A percentile compares a stretch with the other conserved stretches of the same genome.
Conservation (phyloP, 2,888 invertebrate genomes). For the Trissolcus brochymenae region DNA sequence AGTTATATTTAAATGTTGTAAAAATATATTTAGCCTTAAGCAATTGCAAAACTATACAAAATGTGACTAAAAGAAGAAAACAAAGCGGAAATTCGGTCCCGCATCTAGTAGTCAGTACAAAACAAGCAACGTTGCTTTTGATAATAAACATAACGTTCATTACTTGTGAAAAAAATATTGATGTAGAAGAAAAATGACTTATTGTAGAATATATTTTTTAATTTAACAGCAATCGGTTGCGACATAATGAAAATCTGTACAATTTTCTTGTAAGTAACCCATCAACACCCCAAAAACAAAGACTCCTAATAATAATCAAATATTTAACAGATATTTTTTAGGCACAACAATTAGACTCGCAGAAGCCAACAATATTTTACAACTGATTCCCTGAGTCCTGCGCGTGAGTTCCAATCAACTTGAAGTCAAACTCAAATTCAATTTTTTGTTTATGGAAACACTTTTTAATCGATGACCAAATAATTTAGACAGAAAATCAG, state of each 20-base stretch:
- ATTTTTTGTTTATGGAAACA: not conserved
- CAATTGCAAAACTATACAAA: slow-evolving; percentile 21
- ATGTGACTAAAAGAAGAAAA: not conserved
- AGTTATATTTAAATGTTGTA: slow-evolving; percentile 7
- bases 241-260: too few species aligned
- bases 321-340: slow-evolving; percentile 23
- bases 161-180: too few species aligned
- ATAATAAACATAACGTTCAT: not conserved
- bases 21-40: slow-evolving; percentile 32
- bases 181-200: too few species aligned
- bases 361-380: slow-evolving; percentile 30
- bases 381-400: slow-evolving; percentile 37
- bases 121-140: slow-evolving; percentile 7
- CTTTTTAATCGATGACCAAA: slow-evolving; percentile 10
- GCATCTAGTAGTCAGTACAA: not conserved
- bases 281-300: slow-evolving; percentile 1
- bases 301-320: slow-evolving; percentile 7
- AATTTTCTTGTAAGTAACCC: not conserved
- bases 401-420: not conserved
- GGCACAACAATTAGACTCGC: slow-evolving; percentile 40
- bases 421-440: not conserved
- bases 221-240: too few species aligned
- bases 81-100: too few species aligned
- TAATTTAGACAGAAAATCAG: slow-evolving; percentile 7
- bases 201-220: too few species aligned